A percentile compares a stretch with the other conserved stretches of the same genome.
phyloP scores from a whole-genome alignment of 2,797 vertebrate species.

The Simalia tracyae region DNA sequence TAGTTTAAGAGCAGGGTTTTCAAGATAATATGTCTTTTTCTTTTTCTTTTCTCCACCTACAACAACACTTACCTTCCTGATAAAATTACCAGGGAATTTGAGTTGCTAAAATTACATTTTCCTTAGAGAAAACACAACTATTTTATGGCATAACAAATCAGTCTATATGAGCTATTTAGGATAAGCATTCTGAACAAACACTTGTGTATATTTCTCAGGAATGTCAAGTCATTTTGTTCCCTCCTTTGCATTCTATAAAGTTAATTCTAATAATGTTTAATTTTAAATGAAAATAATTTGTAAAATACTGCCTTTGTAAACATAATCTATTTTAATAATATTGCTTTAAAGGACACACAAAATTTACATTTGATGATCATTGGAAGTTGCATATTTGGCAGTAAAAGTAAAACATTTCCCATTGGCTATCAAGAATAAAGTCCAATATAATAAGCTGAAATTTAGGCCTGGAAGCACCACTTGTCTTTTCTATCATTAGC shows the following conservation, averaged over 20 bases:
- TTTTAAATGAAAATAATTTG: not conserved
- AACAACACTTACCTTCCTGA: conserved; percentile 46
- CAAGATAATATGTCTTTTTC: conserved; percentile 44
- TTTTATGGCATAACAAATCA: conserved; percentile 51
- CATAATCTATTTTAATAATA: not conserved
- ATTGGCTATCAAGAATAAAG: not conserved
- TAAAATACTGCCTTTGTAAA: conserved; percentile 14
- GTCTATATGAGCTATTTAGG: conserved; percentile 1
- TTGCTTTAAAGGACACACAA: not conserved
- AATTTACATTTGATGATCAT: not conserved
- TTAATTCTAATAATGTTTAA: not conserved
- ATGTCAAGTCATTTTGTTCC: not conserved
- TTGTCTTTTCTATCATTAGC: not conserved
- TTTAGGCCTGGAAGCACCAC: not conserved
- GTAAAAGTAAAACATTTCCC: not conserved
- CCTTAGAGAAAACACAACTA: conserved; percentile 54
- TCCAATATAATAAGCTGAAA: not conserved
- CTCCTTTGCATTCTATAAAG: not conserved
- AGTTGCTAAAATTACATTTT: conserved; percentile 50
- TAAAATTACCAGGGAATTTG: conserved; percentile 47
- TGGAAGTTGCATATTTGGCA: not conserved
- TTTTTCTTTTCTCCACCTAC: not conserved
- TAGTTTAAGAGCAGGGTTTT: conserved; percentile 31
- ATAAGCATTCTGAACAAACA: conserved; percentile 5
- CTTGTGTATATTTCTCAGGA: conserved; percentile 4